Conservation (phyloP, 23 tunicate genomes). For the Styela plicata region DNA sequence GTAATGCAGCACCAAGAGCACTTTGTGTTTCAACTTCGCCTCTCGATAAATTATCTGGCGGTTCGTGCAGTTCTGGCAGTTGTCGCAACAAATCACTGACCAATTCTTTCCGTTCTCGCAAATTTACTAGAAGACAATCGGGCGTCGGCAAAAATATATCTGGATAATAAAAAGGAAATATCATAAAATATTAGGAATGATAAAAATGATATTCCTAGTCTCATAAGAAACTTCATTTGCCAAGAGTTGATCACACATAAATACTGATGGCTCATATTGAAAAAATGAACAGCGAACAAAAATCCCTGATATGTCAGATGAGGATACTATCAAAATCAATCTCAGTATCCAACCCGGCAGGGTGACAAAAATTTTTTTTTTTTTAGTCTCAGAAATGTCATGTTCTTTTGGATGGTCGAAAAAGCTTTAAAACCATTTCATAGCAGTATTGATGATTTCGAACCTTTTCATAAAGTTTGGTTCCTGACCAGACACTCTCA, state of each 20-base stretch:
- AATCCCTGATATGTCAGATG: too few relatives aligned
- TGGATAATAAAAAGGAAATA: too few relatives aligned
- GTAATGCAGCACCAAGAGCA: conserved; percentile 86
- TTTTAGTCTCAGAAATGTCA: too few relatives aligned
- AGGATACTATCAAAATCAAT: too few relatives aligned
- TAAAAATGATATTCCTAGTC: neutral
- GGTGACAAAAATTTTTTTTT: too few relatives aligned
- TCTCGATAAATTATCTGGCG: conserved; percentile 16
- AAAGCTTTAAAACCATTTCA: too few relatives aligned
- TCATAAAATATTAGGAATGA: neutral
- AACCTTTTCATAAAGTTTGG: too few relatives aligned
- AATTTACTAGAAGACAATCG: conserved; percentile 78
- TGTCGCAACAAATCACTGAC: conserved; percentile 76
- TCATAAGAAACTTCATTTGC: neutral
- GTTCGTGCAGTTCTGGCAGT: conserved; percentile 67
- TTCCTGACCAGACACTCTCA: too few relatives aligned
- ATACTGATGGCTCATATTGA: neutral
- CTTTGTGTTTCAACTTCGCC: conserved; percentile 67
- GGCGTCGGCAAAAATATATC: conserved; percentile 86
- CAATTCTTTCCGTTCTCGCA: conserved; percentile 57
- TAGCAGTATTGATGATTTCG: too few relatives aligned
- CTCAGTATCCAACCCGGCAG: too few relatives aligned
- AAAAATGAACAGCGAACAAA: too few relatives aligned
- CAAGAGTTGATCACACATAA: neutral
- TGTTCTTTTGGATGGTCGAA: too few relatives aligned